phyloP scores from a whole-genome alignment of 2,797 vertebrate genomes.

The Semotilus atromaculatus region DNA sequence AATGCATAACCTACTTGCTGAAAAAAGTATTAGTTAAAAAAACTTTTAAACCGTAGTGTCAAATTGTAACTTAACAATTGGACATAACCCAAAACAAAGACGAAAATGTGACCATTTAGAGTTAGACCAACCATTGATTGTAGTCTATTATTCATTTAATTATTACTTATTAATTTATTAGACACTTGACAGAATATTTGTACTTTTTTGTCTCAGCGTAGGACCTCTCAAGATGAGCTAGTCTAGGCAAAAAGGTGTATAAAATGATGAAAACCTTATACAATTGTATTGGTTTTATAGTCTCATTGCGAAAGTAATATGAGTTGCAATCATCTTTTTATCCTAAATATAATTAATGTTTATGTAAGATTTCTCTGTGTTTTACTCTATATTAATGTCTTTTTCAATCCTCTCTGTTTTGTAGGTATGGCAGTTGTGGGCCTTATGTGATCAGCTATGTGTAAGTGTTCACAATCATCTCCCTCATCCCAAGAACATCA shows the following conservation, averaged over 20 bases:
- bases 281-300: neutral
- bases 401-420: conserved; percentile 16
- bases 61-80: neutral
- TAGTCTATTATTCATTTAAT: neutral
- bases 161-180: neutral
- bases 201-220: neutral
- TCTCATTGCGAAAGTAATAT: neutral
- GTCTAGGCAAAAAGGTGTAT: neutral
- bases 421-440: conserved; percentile 39
- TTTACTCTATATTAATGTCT: neutral
- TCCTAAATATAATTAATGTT: neutral
- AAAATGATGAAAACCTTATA: neutral
- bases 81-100: neutral
- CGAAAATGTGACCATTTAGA: neutral
- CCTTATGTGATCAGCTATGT: conserved; percentile 50
- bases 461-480: conserved; percentile 40
- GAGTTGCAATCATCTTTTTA: neutral
- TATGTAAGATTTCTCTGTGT: neutral
- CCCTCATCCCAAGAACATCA: conserved; percentile 45
- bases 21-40: neutral
- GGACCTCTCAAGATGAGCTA: neutral
- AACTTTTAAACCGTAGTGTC: neutral
- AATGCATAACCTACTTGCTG: neutral
- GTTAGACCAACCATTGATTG: neutral
- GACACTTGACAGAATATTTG: neutral